Evolutionary conservation across 1,140 invertebrate species (phyloP).

Genomic region (Brachionus calyciflorus): DNA sequence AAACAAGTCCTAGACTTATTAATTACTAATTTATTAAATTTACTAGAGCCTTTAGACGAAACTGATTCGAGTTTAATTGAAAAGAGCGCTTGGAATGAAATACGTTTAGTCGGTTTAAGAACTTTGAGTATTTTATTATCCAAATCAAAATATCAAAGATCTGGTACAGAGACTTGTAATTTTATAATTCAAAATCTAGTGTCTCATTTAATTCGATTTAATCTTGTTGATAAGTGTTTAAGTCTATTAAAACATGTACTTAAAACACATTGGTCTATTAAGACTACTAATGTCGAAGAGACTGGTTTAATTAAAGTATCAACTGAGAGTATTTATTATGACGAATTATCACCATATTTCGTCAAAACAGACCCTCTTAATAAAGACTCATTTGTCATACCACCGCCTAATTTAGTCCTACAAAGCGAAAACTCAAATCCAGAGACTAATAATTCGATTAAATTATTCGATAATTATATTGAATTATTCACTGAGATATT

Average conservation of each 20-base stretch:
- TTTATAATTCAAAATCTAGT: slow-evolving; percentile 36
- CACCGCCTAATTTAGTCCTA: slow-evolving; percentile 23
- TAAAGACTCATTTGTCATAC: slow-evolving; percentile 40
- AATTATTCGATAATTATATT: slow-evolving; percentile 29
- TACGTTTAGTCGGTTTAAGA: background rate
- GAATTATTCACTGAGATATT: slow-evolving; percentile 85
- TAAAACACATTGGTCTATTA: background rate
- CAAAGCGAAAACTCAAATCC: slow-evolving; percentile 6
- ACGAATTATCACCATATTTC: slow-evolving; percentile 26
- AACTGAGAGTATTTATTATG: background rate
- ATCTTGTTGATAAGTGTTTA: slow-evolving; percentile 27
- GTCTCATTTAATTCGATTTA: background rate
- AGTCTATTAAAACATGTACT: background rate
- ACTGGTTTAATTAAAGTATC: background rate
- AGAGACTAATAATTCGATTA: background rate
- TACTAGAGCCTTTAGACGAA: background rate
- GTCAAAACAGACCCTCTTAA: slow-evolving; percentile 29
- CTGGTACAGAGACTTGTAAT: slow-evolving; percentile 22
- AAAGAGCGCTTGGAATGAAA: background rate
- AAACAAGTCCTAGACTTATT: background rate
- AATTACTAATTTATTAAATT: background rate
- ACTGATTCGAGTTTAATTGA: background rate
- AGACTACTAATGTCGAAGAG: background rate
- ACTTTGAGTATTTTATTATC: slow-evolving; percentile 59
- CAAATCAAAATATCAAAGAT: slow-evolving; percentile 38